These are phyloP conservation scores for Heliconius charithonia DNA, from an alignment of 2,888 invertebrate genomes.

Conservation along the genomic window DNA sequence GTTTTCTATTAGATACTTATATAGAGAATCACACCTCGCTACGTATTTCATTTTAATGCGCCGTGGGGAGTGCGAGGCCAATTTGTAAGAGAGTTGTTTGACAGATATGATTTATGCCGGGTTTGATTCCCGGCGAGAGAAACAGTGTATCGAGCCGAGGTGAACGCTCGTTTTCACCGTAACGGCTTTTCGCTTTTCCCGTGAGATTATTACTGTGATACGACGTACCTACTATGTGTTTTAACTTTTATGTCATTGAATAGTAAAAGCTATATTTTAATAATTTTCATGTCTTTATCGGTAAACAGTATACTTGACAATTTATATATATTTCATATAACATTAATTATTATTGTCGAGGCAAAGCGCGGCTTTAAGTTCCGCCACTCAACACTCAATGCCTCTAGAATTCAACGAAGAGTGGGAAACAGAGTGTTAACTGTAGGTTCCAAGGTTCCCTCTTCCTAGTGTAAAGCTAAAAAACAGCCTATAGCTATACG, in stretches of 20 bases:
- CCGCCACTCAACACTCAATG: too few species aligned
- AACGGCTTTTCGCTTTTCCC: slow-evolving; percentile 42
- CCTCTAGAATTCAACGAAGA: too few species aligned
- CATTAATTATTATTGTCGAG: too few species aligned
- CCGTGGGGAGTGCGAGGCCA: slow-evolving; percentile 37
- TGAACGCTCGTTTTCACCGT: slow-evolving; percentile 41
- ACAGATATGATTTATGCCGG: slow-evolving; percentile 51
- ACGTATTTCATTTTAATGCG: slow-evolving; percentile 34
- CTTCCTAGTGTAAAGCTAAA: too few species aligned
- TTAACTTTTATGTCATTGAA: background rate
- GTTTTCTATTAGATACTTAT: slow-evolving; percentile 31
- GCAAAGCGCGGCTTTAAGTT: background rate
- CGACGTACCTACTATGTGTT: background rate
- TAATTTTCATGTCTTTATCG: background rate
- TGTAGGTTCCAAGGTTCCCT: too few species aligned
- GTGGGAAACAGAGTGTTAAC: too few species aligned
- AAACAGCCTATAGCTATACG: slow-evolving; percentile 4
- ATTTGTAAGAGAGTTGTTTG: slow-evolving; percentile 40
- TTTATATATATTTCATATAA: background rate
- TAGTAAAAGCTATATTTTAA: background rate
- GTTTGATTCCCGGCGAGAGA: slow-evolving; percentile 44
- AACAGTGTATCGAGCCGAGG: slow-evolving; percentile 26
- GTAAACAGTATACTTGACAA: too few species aligned
- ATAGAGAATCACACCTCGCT: slow-evolving; percentile 24
- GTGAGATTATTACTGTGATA: slow-evolving; percentile 36